Evolutionary conservation across 2,888 invertebrate genomes (phyloP), one percentile per base, ranked within the genome.

Genomic region (Cheilosia scutellata): DNA sequence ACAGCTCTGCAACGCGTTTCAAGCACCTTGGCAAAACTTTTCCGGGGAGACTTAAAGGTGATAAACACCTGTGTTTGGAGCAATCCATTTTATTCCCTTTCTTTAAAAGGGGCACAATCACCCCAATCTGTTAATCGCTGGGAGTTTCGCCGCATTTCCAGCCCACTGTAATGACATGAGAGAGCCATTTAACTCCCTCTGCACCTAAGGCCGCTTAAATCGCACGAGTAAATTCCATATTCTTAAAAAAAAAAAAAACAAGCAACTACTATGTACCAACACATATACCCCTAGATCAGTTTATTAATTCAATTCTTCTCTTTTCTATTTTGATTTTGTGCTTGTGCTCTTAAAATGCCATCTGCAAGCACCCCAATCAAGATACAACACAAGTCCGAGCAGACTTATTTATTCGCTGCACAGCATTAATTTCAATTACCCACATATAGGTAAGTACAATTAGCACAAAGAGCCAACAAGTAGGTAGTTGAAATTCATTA

Each of bases 401-500:
- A 13, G 33, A 47, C 49, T 58, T 78, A 68, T 72, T 78, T 68
- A 78, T 83, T 55, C 44, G 29, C 65, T 40, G 44, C 68, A 40
- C 57, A 49, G 58, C 51, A 65, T 70, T 71, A 42, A 82, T 82
- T 82, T 82, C 76, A 82, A 76, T 82, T 82, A 70, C 79, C 74
- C 79, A 55, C 79, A 74, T 20, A 1, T 20, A 1, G 20, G 20
- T 72, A 68, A 57, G 72, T 55, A 66, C 83, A 84, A 84, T 84
- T 84, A 84, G 83, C 58, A 58, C 83, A 75, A 60, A 51, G 74
- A 78, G 63, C 72, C 66, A 83, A 57, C 74, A 58, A 77, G 82
- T 77, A 44, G 70, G 82, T 71, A 44, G 70, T 76, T 74, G n/a
- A 70, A 71, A 80, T 80, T 66, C 80, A 80, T 84, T 84, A 60